Conservation (phyloP, 2,888 invertebrate species). For the Synanthedon andrenaeformis region DNA sequence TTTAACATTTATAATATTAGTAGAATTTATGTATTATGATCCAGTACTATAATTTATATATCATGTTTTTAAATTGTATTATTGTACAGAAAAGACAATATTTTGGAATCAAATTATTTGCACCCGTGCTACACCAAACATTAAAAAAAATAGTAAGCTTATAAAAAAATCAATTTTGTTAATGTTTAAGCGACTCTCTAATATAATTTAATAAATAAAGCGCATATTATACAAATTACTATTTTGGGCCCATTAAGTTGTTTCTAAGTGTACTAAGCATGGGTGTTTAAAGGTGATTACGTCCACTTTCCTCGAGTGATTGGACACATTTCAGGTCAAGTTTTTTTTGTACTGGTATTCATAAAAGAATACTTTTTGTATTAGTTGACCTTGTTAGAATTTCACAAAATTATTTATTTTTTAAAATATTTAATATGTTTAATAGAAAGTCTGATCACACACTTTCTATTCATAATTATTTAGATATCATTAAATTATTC, state of each 20-base stretch:
- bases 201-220: neutral
- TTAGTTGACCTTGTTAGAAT: slow-evolving; percentile 15
- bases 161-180: no score
- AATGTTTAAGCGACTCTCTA: no score
- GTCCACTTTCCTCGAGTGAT: slow-evolving; percentile 51
- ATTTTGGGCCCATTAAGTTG: slow-evolving; percentile 51
- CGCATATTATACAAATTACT: slow-evolving; percentile 27
- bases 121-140: no score
- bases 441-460: no score
- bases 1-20: no score
- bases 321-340: slow-evolving; percentile 52
- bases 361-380: slow-evolving; percentile 44
- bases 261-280: slow-evolving; percentile 39
- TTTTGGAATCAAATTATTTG: no score
- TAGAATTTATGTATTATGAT: neutral
- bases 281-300: slow-evolving; percentile 46
- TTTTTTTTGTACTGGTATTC: slow-evolving; percentile 50
- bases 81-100: no score
- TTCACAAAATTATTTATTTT: slow-evolving; percentile 7
- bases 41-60: neutral
- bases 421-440: neutral
- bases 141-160: no score
- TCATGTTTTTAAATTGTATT: no score
- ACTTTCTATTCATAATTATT: no score
- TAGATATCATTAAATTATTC: no score